Evolutionary conservation across 2,888 invertebrate genomes (phyloP).

Genomic region (Congeria kusceri): DNA sequence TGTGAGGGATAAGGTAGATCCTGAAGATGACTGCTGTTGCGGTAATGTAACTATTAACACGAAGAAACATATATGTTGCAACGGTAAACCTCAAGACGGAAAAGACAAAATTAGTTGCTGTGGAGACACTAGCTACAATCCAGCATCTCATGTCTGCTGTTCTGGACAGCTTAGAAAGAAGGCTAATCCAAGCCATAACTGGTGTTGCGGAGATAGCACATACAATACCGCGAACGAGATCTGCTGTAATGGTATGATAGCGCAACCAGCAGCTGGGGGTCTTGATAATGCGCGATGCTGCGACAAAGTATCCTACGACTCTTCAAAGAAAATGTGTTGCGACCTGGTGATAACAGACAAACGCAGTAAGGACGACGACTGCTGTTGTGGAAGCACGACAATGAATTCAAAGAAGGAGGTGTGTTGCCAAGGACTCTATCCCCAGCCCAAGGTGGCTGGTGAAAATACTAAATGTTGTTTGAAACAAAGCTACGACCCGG

Average conservation of each 20-base stretch:
- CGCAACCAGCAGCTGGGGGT: slow-evolving; percentile 1
- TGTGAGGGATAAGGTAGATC: slow-evolving; percentile 22
- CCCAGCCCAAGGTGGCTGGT: slow-evolving; percentile 12
- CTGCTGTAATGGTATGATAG: slow-evolving; percentile 35
- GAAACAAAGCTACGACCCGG: slow-evolving; percentile 27
- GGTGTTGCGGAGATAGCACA: slow-evolving; percentile 40
- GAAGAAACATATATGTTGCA: slow-evolving; percentile 33
- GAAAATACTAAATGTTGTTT: slow-evolving; percentile 43
- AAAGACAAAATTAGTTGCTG: slow-evolving; percentile 26
- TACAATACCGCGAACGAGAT: slow-evolving; percentile 27
- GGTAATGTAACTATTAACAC: slow-evolving; percentile 31
- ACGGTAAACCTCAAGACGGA: slow-evolving; percentile 12
- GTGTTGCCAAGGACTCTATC: slow-evolving; percentile 41
- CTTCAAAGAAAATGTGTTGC: slow-evolving; percentile 32
- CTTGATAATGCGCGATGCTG: slow-evolving; percentile 37
- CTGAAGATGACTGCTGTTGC: slow-evolving; percentile 37
- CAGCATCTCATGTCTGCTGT: slow-evolving; percentile 19
- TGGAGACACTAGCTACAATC: slow-evolving; percentile 24
- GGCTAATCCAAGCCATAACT: slow-evolving; percentile 15
- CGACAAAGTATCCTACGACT: slow-evolving; percentile 29
- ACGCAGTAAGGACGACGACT: slow-evolving; percentile 25
- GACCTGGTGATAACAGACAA: slow-evolving; percentile 26
- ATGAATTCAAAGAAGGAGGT: slow-evolving; percentile 30
- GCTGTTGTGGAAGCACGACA: slow-evolving; percentile 43
- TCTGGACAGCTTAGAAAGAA: slow-evolving; percentile 16